A percentile compares a stretch with the other conserved stretches of the same genome.
These are phyloP conservation scores for Strigamia transsilvanica DNA, from an alignment of 2,888 invertebrate genomes.

Conservation along the genomic window DNA sequence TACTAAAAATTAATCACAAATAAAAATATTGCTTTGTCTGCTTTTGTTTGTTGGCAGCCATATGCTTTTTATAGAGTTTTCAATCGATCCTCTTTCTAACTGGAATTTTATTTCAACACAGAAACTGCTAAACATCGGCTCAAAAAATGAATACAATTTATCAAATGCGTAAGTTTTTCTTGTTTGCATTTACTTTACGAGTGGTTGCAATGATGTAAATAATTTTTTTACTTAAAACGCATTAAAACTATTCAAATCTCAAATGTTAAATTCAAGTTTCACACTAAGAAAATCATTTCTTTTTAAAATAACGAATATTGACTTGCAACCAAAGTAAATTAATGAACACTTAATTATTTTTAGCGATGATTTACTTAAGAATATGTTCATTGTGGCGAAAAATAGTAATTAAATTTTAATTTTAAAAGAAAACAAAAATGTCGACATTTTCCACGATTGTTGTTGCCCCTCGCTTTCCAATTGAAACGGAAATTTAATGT, in stretches of 20 bases:
- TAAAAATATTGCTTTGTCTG: conserved; percentile 52
- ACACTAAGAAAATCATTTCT: too few relatives aligned
- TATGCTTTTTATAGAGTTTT: conserved; percentile 53
- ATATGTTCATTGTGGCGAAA: too few relatives aligned
- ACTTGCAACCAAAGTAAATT: too few relatives aligned
- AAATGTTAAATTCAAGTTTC: not conserved
- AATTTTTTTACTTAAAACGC: not conserved
- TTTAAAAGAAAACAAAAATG: too few relatives aligned
- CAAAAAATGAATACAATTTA: conserved; percentile 50
- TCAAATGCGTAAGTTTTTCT: conserved; percentile 48
- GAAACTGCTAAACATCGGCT: not conserved
- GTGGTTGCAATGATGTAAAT: too few relatives aligned
- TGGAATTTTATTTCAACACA: not conserved
- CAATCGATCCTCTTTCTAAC: conserved; percentile 47
- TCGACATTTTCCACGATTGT: too few relatives aligned
- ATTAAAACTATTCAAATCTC: not conserved
- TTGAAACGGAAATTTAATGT: too few relatives aligned
- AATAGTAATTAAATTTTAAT: too few relatives aligned
- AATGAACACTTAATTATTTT: too few relatives aligned
- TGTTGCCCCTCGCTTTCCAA: too few relatives aligned
- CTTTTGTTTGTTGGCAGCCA: conserved; percentile 52
- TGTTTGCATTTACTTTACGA: not conserved
- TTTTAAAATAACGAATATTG: too few relatives aligned
- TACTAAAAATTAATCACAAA: not conserved
- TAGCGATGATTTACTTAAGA: too few relatives aligned